Conservation (phyloP, 2,797 vertebrate species). For the Siniperca undulata region DNA sequence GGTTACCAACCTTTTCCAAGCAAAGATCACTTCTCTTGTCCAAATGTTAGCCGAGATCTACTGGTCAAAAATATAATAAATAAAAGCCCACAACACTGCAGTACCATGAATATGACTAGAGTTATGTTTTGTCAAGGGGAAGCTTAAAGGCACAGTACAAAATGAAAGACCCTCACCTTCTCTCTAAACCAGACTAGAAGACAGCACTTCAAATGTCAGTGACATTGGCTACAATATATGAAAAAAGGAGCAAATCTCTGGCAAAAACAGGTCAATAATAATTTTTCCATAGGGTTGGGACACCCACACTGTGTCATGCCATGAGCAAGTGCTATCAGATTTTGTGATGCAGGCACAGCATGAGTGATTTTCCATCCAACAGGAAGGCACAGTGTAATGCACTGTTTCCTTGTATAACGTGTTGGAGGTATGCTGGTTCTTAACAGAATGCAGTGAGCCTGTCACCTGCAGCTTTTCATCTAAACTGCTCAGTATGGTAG, state of each 20-base stretch:
- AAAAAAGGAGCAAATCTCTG: slow-evolving; percentile 10
- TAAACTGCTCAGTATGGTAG: background rate
- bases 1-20: background rate
- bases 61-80: background rate
- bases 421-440: background rate
- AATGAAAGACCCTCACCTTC: background rate
- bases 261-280: slow-evolving; percentile 7
- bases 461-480: slow-evolving; percentile 3
- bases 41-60: background rate
- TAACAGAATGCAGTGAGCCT: background rate
- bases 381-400: background rate
- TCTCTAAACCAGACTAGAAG: slow-evolving; percentile 4
- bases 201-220: background rate
- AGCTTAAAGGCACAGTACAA: background rate
- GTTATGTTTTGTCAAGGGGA: background rate
- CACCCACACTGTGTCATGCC: slow-evolving; percentile 1
- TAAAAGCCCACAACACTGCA: background rate
- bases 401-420: background rate
- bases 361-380: slow-evolving; percentile 22
- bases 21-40: background rate
- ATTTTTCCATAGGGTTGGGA: slow-evolving; percentile 2
- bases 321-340: slow-evolving; percentile 7
- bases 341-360: slow-evolving; percentile 6
- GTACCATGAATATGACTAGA: background rate
- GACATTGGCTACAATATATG: background rate